These are phyloP conservation scores for Ranitomeya variabilis DNA, from an alignment of 2,113 vertebrate genomes.

Conservation along the genomic window DNA sequence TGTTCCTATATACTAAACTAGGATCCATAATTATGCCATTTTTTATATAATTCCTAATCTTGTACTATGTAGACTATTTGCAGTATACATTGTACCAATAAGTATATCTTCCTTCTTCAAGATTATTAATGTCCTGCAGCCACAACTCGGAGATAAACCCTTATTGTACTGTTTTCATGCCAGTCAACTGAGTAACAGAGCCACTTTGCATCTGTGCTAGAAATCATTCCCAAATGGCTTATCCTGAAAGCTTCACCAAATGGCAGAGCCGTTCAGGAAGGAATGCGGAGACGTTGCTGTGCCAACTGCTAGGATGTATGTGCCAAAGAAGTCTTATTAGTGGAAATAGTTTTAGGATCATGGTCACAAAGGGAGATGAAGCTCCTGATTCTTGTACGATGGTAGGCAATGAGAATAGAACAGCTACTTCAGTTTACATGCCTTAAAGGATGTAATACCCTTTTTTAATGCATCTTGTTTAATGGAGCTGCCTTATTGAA, in stretches of 20 bases:
- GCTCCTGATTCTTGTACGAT: background rate
- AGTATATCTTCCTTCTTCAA: background rate
- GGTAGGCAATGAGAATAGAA: conserved; percentile 19
- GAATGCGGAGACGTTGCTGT: conserved; percentile 15
- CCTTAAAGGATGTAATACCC: conserved; percentile 30
- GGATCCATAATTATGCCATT: background rate
- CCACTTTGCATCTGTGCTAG: conserved; percentile 32
- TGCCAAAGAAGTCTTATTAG: conserved; percentile 47
- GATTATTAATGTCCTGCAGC: conserved; percentile 3
- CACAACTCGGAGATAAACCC: background rate
- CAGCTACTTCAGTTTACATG: conserved; percentile 36
- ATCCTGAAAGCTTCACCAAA: conserved; percentile 48
- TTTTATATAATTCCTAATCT: background rate
- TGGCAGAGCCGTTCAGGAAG: conserved; percentile 42
- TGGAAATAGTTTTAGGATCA: conserved; percentile 34
- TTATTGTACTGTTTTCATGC: conserved; percentile 7
- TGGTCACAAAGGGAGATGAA: conserved; percentile 42
- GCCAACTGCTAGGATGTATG: conserved; percentile 41
- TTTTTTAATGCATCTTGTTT: conserved; percentile 22
- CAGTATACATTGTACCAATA: background rate
- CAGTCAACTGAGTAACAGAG: conserved; percentile 17
- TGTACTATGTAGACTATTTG: background rate
- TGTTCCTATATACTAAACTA: background rate
- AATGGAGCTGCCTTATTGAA: conserved; percentile 41
- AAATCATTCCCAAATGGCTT: conserved; percentile 43